Evolutionary conservation across 2,888 invertebrate genomes (phyloP), one percentile per base, ranked within the genome.

Genomic region (Odontomyia ornata): DNA sequence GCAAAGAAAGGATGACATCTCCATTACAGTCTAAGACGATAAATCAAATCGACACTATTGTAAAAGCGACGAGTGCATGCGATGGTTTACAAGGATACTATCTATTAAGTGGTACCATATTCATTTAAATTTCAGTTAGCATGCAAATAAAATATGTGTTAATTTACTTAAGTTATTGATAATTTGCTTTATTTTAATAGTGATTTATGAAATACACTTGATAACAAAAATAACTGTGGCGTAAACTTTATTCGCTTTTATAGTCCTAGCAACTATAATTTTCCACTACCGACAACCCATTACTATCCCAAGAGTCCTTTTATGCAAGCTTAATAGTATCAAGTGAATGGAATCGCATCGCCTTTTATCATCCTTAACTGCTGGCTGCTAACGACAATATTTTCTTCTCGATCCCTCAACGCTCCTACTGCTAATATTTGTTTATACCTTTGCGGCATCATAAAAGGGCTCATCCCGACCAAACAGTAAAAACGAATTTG

Each of bases 391-490:
- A 43, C 60, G 46, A 47, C 23, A 21, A 46, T 75, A 15, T 75
- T 75, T 46, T 64, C 62, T 64, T n/a, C 13, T 25, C 47, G 25
- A 75, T 64, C 75, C 62, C 64, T 62, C 18, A 46, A 64, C 30
- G 62, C 62, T 64, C 65, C 67, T 65, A 18, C 52, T 65, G 71
- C 76, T 75, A 79, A 79, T 79, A 79, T 79, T 79, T 79, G 77
- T 79, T 79, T 79, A 79, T 79, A 79, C 79, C 79, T 79, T 77
- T 77, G 77, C 77, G 79, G 77, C 77, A 77, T 71, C 67, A 76
- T 57, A 67, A 77, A 76, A 77, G 76, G 76, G 67, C 77, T 77
- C 27, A 25, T 18, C 64, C 23, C 15, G 47, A 25, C 56, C 47
- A 76, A 76, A 76, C 65, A 76, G 64, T 62, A 36, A 52, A 76